These are phyloP conservation scores for Lagorchestes hirsutus DNA, from an alignment of 2,797 vertebrate species.

Conservation along the genomic window DNA sequence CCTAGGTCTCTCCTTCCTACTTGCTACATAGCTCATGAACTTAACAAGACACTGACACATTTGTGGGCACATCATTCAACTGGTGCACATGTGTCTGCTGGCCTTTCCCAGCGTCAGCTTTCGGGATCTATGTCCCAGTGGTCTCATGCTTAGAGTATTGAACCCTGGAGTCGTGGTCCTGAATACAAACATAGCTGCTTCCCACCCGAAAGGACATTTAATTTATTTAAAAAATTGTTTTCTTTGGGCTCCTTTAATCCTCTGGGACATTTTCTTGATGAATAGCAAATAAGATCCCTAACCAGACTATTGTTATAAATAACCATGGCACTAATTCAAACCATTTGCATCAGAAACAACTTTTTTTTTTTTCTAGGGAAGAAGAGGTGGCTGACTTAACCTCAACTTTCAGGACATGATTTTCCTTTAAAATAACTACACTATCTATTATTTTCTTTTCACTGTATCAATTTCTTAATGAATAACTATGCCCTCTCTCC, in stretches of 20 bases:
- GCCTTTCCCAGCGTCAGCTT: constrained; percentile 36
- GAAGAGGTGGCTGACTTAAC: constrained; percentile 66
- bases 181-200: constrained; percentile 70
- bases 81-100: constrained; percentile 22
- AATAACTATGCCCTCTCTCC: constrained; percentile 54
- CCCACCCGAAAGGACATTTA: constrained; percentile 68
- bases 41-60: constrained; percentile 43
- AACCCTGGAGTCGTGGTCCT: constrained; percentile 26
- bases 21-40: constrained; percentile 48
- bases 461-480: constrained; percentile 77
- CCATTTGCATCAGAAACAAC: constrained; percentile 61
- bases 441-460: constrained; percentile 62
- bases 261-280: constrained; percentile 74
- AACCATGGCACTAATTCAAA: constrained; percentile 74
- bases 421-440: constrained; percentile 76
- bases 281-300: constrained; percentile 70
- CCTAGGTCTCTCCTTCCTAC: constrained; percentile 53
- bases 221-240: constrained; percentile 80
- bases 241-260: constrained; percentile 75
- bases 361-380: constrained; percentile 48
- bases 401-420: constrained; percentile 57
- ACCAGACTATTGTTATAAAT: constrained; percentile 71
- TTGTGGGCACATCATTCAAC: constrained; percentile 1
- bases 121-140: constrained; percentile 8
- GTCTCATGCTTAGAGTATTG: constrained; percentile 48